phyloP scores from a whole-genome alignment of 2,888 invertebrate species.

The Melinopterus prodromus region DNA sequence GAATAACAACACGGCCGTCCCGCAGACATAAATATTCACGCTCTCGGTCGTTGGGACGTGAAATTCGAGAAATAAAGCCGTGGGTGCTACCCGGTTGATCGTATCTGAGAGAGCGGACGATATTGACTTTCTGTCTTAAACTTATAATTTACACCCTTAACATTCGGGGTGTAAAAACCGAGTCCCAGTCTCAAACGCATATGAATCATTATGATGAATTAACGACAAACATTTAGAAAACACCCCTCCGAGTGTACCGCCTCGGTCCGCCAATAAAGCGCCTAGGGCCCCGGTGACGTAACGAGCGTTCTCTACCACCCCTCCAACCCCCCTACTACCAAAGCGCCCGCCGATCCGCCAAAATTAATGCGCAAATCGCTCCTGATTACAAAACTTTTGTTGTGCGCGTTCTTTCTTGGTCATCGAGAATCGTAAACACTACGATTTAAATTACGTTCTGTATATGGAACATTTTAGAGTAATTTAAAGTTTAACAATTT shows the following conservation, averaged over 20 bases:
- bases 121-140: conserved; percentile 63
- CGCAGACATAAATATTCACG: conserved; percentile 18
- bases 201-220: conserved; percentile 64
- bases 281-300: conserved; percentile 39
- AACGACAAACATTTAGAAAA: conserved; percentile 63
- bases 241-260: conserved; percentile 55
- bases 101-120: conserved; percentile 36
- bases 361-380: conserved; percentile 4
- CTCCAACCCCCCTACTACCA: background rate
- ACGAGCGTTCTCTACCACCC: background rate
- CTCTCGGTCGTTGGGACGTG: conserved; percentile 19
- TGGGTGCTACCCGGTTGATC: conserved; percentile 25
- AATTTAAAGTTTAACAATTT: too few relatives aligned
- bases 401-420: background rate
- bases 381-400: background rate
- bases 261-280: conserved; percentile 43
- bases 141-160: conserved; percentile 63
- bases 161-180: conserved; percentile 61
- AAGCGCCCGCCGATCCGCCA: background rate
- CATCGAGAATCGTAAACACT: background rate
- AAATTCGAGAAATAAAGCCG: conserved; percentile 34
- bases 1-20: conserved; percentile 16
- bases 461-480: too few relatives aligned
- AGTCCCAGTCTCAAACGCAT: conserved; percentile 61
- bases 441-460: too few relatives aligned